Evolutionary conservation across 2,888 invertebrate genomes (phyloP).

Genomic region (Sarcophaga carnaria): DNA sequence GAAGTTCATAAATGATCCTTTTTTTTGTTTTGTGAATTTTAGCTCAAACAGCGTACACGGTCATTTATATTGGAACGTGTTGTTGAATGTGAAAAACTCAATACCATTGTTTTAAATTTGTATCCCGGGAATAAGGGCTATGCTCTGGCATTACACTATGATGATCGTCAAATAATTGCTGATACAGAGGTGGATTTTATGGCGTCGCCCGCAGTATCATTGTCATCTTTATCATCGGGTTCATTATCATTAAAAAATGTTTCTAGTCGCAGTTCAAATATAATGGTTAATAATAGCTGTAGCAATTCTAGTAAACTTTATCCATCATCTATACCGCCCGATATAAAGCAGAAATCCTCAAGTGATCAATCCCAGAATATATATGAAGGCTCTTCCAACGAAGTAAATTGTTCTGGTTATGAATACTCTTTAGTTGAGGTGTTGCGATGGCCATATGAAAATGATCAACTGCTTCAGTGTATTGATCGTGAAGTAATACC

Average conservation of each 20-base stretch:
- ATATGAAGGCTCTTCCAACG: slow-evolving; percentile 41
- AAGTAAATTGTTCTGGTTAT: slow-evolving; percentile 57
- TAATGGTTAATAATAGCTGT: slow-evolving; percentile 56
- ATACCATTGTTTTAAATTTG: slow-evolving; percentile 94
- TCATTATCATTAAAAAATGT: slow-evolving; percentile 67
- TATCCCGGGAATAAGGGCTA: slow-evolving; percentile 97
- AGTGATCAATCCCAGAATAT: slow-evolving; percentile 49
- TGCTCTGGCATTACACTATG: slow-evolving; percentile 83
- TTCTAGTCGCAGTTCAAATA: slow-evolving; percentile 71
- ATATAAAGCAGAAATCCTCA: slow-evolving; percentile 55
- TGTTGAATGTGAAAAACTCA: slow-evolving; percentile 91
- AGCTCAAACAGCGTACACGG: slow-evolving; percentile 82
- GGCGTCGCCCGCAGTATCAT: slow-evolving; percentile 37
- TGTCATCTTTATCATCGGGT: slow-evolving; percentile 62
- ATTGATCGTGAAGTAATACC: slow-evolving; percentile 96
- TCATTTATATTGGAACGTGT: slow-evolving; percentile 92
- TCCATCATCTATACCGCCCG: slow-evolving; percentile 68
- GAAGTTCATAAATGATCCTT: not conserved
- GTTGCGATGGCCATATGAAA: slow-evolving; percentile 93
- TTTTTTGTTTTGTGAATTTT: slow-evolving; percentile 55
- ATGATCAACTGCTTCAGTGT: slow-evolving; percentile 92
- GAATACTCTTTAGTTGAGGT: slow-evolving; percentile 89
- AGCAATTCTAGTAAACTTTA: slow-evolving; percentile 70
- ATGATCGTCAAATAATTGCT: slow-evolving; percentile 80
- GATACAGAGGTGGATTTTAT: slow-evolving; percentile 54